These are phyloP conservation scores for Onychorhynchus coronatus DNA, from an alignment of 2,113 vertebrate genomes.

Conservation along the genomic window DNA sequence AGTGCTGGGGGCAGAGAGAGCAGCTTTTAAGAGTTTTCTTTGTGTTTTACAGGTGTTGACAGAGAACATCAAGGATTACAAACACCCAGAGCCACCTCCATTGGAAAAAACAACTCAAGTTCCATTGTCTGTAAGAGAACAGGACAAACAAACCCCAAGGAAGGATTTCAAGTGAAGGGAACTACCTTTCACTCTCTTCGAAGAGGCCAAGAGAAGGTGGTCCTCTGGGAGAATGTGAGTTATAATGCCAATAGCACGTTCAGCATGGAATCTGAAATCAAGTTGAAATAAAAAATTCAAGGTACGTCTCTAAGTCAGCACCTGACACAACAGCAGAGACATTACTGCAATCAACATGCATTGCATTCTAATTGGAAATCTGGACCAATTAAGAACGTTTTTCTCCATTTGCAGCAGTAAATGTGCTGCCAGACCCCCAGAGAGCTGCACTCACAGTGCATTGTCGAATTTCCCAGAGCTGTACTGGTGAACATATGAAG, in stretches of 20 bases:
- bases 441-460: conserved; percentile 87
- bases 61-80: neutral
- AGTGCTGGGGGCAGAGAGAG: conserved; percentile 77
- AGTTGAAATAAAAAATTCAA: neutral
- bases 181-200: conserved; percentile 98
- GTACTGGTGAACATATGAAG: conserved; percentile 98
- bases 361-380: neutral
- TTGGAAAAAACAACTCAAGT: rapidly evolving
- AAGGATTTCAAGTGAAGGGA: neutral
- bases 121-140: neutral
- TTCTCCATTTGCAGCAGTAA: neutral
- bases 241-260: conserved; percentile 99
- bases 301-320: neutral
- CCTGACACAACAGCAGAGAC: neutral
- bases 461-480: conserved; percentile 99
- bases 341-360: neutral
- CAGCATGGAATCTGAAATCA: conserved; percentile 91
- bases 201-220: conserved; percentile 96
- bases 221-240: conserved; percentile 99
- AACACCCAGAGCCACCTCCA: neutral
- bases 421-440: neutral
- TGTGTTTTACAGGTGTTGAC: neutral
- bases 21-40: too few species aligned
- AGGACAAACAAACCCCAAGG: neutral
- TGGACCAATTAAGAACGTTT: neutral